Percentiles rank a stretch among this genome's conserved stretches.
phyloP scores from a whole-genome alignment of 2,888 invertebrate genomes.

The Gisinianus flammeolus region DNA sequence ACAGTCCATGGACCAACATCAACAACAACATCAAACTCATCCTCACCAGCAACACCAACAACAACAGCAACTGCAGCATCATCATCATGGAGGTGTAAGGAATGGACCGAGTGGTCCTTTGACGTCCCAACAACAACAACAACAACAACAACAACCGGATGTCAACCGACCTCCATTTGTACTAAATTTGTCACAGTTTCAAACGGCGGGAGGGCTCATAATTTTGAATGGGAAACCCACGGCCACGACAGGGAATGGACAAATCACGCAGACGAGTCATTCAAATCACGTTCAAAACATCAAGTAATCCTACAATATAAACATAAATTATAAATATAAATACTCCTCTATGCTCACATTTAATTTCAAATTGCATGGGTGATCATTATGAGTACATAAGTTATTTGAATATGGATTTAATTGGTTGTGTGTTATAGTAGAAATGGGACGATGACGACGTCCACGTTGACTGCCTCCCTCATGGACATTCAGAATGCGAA shows the following conservation, averaged over 20 bases:
- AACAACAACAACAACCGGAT: no score
- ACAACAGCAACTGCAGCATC: constrained; percentile 43
- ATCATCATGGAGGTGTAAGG: constrained; percentile 33
- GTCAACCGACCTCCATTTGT: constrained; percentile 65
- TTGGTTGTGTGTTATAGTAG: neutral
- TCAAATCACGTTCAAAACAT: constrained; percentile 56
- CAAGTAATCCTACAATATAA: constrained; percentile 46
- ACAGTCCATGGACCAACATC: neutral
- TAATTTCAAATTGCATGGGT: no score
- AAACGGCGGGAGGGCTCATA: constrained; percentile 76
- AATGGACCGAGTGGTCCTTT: neutral
- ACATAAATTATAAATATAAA: neutral
- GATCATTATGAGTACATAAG: no score
- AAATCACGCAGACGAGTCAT: neutral
- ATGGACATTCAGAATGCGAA: constrained; percentile 59
- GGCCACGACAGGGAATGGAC: constrained; percentile 17
- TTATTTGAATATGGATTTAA: no score
- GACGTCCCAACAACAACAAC: neutral
- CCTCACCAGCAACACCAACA: constrained; percentile 36
- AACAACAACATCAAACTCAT: constrained; percentile 23
- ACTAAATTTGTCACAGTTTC: constrained; percentile 82
- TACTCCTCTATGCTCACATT: no score
- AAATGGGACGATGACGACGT: constrained; percentile 43
- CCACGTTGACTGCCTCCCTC: constrained; percentile 53
- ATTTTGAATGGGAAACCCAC: constrained; percentile 69